Conservation (phyloP, 1,140 invertebrate genomes). For the Argopecten irradians region DNA sequence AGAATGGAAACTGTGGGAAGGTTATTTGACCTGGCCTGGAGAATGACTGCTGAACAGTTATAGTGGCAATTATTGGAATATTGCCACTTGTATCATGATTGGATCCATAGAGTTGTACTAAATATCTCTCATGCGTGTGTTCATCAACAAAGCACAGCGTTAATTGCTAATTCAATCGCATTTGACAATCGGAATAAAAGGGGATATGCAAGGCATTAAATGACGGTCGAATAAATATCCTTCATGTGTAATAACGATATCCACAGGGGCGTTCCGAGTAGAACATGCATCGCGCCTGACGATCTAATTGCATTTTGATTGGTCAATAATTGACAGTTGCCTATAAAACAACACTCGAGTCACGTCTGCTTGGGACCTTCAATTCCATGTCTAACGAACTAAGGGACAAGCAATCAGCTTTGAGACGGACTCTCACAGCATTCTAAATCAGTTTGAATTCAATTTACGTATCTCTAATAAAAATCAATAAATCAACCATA, state of each 20-base stretch:
- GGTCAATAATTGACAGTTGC: conserved; percentile 7
- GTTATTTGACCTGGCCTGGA: neutral
- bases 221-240: neutral
- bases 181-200: conserved; percentile 2
- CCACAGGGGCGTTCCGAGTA: neutral
- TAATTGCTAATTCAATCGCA: neutral
- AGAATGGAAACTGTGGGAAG: neutral
- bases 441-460: conserved; percentile 18
- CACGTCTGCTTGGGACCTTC: neutral
- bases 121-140: neutral
- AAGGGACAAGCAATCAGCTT: conserved; percentile 8
- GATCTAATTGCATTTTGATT: conserved; percentile 18
- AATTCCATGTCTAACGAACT: neutral
- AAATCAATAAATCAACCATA: conserved; percentile 18
- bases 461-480: conserved; percentile 18
- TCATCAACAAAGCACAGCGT: neutral
- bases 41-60: neutral
- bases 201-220: conserved; percentile 8
- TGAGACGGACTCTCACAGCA: neutral
- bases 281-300: neutral
- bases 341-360: neutral
- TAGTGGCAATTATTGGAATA: neutral
- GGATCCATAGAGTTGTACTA: neutral
- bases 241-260: neutral
- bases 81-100: neutral